Evolutionary conservation across 2,888 invertebrate species (phyloP).

Genomic region (Operophtera brumata): DNA sequence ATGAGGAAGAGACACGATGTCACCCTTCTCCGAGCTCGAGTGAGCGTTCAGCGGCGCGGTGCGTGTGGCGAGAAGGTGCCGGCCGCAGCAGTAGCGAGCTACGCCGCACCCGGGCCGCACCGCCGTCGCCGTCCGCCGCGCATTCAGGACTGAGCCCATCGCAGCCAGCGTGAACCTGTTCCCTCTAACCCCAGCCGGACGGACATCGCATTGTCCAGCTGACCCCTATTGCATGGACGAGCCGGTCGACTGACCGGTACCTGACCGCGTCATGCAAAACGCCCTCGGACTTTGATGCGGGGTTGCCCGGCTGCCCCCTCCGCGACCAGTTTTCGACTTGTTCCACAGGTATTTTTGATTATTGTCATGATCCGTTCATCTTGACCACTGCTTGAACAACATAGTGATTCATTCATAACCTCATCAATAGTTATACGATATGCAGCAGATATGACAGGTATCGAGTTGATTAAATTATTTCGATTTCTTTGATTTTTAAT

Average conservation of each 20-base stretch:
- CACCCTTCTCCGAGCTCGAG: conserved; percentile 71
- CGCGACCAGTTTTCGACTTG: conserved; percentile 62
- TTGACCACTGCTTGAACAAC: conserved; percentile 43
- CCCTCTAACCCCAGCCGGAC: conserved; percentile 47
- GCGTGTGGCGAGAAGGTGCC: conserved; percentile 53
- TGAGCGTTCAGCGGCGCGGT: conserved; percentile 49
- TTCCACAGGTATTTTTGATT: conserved; percentile 70
- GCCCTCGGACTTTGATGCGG: conserved; percentile 68
- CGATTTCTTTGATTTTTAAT: not conserved
- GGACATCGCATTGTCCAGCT: conserved; percentile 69
- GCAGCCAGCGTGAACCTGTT: conserved; percentile 48
- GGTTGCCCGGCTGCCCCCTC: conserved; percentile 67
- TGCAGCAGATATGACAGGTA: conserved; percentile 18
- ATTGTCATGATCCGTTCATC: conserved; percentile 42
- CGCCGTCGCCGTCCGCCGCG: conserved; percentile 50
- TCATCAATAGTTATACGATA: conserved; percentile 26
- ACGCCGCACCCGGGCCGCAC: conserved; percentile 75
- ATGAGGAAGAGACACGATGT: conserved; percentile 69
- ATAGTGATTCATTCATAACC: conserved; percentile 45
- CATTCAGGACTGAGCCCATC: conserved; percentile 47
- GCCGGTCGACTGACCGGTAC: conserved; percentile 64
- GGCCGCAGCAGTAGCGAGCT: conserved; percentile 67
- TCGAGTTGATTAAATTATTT: conserved; percentile 17
- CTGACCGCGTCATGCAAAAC: conserved; percentile 68
- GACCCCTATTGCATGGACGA: conserved; percentile 69